These are phyloP conservation scores for Autographa pulchrina DNA, from an alignment of 2,888 invertebrate genomes.

Conservation along the genomic window DNA sequence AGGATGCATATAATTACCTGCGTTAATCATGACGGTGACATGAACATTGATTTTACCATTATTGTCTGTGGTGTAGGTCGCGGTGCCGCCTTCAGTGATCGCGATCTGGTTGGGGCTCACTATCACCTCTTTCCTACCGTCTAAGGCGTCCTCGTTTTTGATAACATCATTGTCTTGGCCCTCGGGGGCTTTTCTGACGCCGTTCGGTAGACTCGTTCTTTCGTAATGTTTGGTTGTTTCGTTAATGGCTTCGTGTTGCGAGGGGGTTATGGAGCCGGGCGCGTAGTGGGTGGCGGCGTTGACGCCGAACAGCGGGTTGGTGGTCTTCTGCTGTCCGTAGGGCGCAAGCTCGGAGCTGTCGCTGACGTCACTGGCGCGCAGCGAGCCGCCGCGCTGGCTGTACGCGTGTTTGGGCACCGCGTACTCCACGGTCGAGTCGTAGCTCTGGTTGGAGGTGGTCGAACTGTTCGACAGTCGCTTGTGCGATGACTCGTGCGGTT, in stretches of 20 bases:
- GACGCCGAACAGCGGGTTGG: constrained; percentile 86
- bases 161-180: constrained; percentile 94
- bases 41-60: constrained; percentile 97
- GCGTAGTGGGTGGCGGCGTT: constrained; percentile 87
- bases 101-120: constrained; percentile 86
- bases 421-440: constrained; percentile 84
- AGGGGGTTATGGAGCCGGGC: constrained; percentile 69
- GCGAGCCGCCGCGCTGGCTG: constrained; percentile 70
- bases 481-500: constrained; percentile 77
- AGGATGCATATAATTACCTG: constrained; percentile 90
- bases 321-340: constrained; percentile 75
- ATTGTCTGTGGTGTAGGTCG: constrained; percentile 92
- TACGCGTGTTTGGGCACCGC: constrained; percentile 81
- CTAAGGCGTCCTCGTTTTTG: constrained; percentile 89
- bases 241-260: constrained; percentile 64
- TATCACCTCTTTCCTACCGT: constrained; percentile 89
- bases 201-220: constrained; percentile 79
- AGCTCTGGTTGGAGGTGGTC: constrained; percentile 84
- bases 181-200: constrained; percentile 93
- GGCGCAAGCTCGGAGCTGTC: constrained; percentile 71
- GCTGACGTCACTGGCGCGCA: constrained; percentile 70
- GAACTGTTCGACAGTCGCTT: constrained; percentile 85
- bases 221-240: constrained; percentile 77
- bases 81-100: constrained; percentile 85
- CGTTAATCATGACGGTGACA: constrained; percentile 96